Evolutionary conservation across 1,140 invertebrate species (phyloP), one percentile per base, ranked within the genome.

Genomic region (Dendroctonus ponderosae): DNA sequence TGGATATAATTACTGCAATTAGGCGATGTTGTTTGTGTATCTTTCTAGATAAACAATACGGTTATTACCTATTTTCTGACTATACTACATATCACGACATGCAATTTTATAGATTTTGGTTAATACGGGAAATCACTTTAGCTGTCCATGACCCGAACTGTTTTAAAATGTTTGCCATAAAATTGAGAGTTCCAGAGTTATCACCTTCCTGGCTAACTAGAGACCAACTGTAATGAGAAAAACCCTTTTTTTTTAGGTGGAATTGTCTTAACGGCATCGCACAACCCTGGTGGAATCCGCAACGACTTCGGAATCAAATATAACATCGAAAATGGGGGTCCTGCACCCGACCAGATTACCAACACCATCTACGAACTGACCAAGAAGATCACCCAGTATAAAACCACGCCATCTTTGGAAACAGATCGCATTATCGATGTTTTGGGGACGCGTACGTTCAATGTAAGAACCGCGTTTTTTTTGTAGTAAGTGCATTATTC

Each of bases 241-340:
- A 26, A 26, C 1, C 1, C 26, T 26, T 2, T 26, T 26, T 26
- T 26, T 26, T 26, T 79, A 84, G 95, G 97, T 73, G 98, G 97
- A 26, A 98, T 99, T 75, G 90, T 99, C 14, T 81, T 99, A 12
- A 99, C 98, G 14, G 98, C 98, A 0, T 98, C 95, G 54, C 98
- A 99, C 79, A 99, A 99, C 83, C 97, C 98, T 37, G 98, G 98
- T 68, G 97, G 98, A 50, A 93, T 93, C 5, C 85, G 98, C 77
- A 92, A 91, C 70, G 98, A 99, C 82, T 99, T 99, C 82, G 98
- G 98, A 44, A 98, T 99, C 72, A 99, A 99, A 81, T 99, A 93
- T 78, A 99, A 99, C 80, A 93, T 89, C 70, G 84, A 90, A 56
- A 99, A 99, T 82, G 98, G 98, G 71, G 98, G 93, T 3, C 96